Base-by-base conservation (phyloP, 1,140 invertebrate species). In the Bombus superbus region DNA sequence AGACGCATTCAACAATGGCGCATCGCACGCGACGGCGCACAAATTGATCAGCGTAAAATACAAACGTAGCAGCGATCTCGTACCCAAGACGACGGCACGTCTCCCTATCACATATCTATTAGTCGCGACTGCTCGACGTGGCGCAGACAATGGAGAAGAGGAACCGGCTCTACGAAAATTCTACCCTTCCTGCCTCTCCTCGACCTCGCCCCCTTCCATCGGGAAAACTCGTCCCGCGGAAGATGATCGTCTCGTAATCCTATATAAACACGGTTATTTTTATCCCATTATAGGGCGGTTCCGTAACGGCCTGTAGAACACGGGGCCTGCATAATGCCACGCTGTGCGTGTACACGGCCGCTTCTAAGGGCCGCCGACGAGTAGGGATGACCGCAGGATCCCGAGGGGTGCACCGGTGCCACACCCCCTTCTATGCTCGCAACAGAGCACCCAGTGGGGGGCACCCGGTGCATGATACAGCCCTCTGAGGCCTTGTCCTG, bases 181-280 rank as follows among this genome's bases (percentile, higher is more conserved):
- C 72, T 64, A 83, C 71, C 84, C 88, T 83, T 80, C 66, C 77
- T 47, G 15, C 15, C 0, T n/a, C 10, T 6, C 5, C 1, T 1
- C n/a, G 64, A 35, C n/a, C 75, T 64, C 35, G 18, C 11, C 68
- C 25, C 28, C 74, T 66, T 74, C 77, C 69, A 59, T 6, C 64
- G 38, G 32, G 59, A 15, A 78, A 64, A 78, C 62, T 64, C 32
- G 73, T 81, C 84, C 64, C 25, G 22, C 42, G 87, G 76, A 90
- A 88, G 84, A 90, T 88, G 89, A 92, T 90, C 85, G 64, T 32
- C 77, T 87, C 81, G 87, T 92, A 92, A 91, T 92, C 91, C 91
- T 92, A 88, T 92, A 92, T 88, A 92, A 91, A 92, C 88, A 92
- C 83, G 88, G 91, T 90, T 92, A 92, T 92, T 92, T 92, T 91